Percentiles rank a stretch among this genome's conserved stretches.
Conservation (phyloP, 2,113 vertebrate genomes). For the Myrmophylax atrothorax region DNA sequence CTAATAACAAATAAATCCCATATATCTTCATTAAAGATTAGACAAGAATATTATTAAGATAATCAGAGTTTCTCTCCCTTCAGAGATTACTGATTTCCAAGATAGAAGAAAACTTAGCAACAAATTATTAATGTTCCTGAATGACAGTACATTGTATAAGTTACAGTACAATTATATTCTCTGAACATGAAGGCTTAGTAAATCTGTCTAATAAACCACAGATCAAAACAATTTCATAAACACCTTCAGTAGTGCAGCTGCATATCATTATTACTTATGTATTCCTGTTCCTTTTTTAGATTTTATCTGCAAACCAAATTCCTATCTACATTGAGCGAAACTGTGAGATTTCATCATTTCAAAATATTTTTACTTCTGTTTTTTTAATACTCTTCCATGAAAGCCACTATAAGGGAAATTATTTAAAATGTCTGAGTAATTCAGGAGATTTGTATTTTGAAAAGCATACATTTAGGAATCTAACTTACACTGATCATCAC, state of each 20-base stretch:
- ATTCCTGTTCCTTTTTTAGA: not conserved
- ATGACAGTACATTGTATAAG: not conserved
- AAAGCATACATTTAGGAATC: not conserved
- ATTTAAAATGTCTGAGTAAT: not conserved
- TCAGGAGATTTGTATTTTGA: not conserved
- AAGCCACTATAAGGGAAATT: not conserved
- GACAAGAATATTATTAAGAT: not conserved
- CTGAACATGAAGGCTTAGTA: not conserved
- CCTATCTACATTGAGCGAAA: not conserved
- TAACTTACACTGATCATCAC: not conserved
- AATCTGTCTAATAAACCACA: not conserved
- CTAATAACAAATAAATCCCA: not conserved
- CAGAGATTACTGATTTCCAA: not conserved
- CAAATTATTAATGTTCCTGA: not conserved
- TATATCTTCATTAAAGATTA: not conserved
- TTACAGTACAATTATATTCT: not conserved
- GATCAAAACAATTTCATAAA: constrained; percentile 19
- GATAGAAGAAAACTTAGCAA: not conserved
- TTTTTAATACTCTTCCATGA: not conserved
- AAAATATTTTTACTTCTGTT: constrained; percentile 31
- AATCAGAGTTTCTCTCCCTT: not conserved
- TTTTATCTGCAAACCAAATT: constrained; percentile 11
- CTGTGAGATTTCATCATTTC: not conserved
- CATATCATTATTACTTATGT: not conserved
- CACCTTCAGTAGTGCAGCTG: not conserved